phyloP scores from a whole-genome alignment of 1,140 invertebrate genomes.

The Elysia chlorotica region DNA sequence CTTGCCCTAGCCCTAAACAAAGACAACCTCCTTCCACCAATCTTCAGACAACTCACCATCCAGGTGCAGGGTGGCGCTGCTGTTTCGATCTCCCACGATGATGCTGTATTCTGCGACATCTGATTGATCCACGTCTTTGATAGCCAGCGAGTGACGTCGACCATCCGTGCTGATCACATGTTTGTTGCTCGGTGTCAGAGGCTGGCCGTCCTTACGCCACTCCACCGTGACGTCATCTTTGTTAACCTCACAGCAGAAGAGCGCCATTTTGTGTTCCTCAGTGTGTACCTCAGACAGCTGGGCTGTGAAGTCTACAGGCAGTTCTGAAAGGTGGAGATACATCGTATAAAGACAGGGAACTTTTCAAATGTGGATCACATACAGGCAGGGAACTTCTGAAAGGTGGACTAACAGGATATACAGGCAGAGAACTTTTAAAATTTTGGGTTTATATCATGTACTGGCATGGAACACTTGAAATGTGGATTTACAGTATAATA shows the following conservation, averaged over 20 bases:
- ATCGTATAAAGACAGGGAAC: no score
- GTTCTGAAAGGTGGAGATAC: conserved; percentile 35
- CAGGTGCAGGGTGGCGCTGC: conserved; percentile 50
- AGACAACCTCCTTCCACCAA: not conserved
- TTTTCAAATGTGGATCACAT: no score
- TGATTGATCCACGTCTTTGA: conserved; percentile 47
- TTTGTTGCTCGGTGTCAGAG: conserved; percentile 48
- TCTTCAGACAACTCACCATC: conserved; percentile 45
- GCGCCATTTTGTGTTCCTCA: conserved; percentile 48
- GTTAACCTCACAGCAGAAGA: conserved; percentile 51
- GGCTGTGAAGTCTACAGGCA: conserved; percentile 47
- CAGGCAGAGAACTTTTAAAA: no score
- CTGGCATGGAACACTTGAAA: no score
- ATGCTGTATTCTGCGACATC: conserved; percentile 55
- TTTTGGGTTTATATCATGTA: no score
- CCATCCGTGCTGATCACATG: conserved; percentile 43
- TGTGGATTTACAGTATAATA: no score
- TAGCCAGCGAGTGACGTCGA: conserved; percentile 44
- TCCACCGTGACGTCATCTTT: conserved; percentile 51
- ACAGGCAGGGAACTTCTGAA: no score
- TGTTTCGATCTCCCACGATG: conserved; percentile 47
- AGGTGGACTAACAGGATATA: no score
- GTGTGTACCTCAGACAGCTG: conserved; percentile 44
- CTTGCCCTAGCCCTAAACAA: no score
- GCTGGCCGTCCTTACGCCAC: conserved; percentile 51